Percentiles rank a stretch among this genome's conserved stretches.
phyloP scores from a whole-genome alignment of 2,888 invertebrate genomes.

The Trichogramma dendrolimi region DNA sequence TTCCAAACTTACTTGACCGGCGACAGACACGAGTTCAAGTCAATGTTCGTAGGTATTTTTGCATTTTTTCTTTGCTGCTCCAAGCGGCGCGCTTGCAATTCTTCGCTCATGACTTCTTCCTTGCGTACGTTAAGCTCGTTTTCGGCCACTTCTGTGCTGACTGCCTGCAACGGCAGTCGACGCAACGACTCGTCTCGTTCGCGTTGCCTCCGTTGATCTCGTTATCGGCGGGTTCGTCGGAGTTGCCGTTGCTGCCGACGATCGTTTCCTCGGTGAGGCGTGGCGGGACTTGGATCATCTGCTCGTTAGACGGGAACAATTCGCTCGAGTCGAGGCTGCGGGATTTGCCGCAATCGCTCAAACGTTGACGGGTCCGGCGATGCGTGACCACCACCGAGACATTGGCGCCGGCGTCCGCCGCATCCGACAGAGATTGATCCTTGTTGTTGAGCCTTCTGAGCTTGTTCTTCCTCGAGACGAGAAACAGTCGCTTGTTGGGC shows the following conservation, averaged over 20 bases:
- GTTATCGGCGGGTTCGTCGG: neutral
- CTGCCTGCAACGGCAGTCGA: neutral
- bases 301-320: conserved; percentile 60
- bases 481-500: conserved; percentile 67
- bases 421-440: conserved; percentile 47
- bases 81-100: neutral
- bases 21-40: conserved; percentile 31
- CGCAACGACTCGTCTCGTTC: neutral
- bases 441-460: conserved; percentile 43
- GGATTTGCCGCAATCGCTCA: conserved; percentile 73
- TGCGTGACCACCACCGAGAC: conserved; percentile 32
- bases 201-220: neutral
- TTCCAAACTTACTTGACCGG: conserved; percentile 39
- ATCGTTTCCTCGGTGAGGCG: conserved; percentile 38
- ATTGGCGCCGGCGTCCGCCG: conserved; percentile 29
- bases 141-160: conserved; percentile 5
- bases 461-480: conserved; percentile 67
- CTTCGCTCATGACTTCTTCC: neutral
- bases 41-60: conserved; percentile 16
- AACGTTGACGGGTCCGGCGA: conserved; percentile 51
- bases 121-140: conserved; percentile 20
- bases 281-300: conserved; percentile 39
- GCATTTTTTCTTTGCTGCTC: conserved; percentile 18
- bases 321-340: conserved; percentile 83
- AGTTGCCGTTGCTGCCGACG: conserved; percentile 1